Evolutionary conservation across 1,140 invertebrate species (phyloP).

Genomic region (Arctopsyche grandis): DNA sequence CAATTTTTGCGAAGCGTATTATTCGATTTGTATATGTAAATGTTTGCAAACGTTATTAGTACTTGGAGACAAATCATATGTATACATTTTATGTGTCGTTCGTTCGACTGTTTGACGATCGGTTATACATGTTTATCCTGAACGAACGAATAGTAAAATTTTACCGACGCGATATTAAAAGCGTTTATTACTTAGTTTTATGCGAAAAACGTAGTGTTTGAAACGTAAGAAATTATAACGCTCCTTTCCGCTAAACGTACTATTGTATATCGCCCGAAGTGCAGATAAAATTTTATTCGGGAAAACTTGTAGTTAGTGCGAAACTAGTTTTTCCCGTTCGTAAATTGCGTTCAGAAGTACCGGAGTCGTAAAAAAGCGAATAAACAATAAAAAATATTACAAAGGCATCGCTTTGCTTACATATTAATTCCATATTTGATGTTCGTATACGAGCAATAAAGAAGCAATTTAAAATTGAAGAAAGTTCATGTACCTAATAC

Average conservation of each 20-base stretch:
- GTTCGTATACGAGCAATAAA: too few relatives aligned
- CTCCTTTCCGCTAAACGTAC: neutral
- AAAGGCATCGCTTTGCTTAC: too few relatives aligned
- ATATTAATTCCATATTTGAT: too few relatives aligned
- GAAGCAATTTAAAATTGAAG: too few relatives aligned
- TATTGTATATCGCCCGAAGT: neutral
- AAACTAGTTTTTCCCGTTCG: slow-evolving; percentile 10
- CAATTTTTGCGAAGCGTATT: too few relatives aligned
- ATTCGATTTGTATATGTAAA: too few relatives aligned
- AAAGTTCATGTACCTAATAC: too few relatives aligned
- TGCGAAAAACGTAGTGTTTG: neutral
- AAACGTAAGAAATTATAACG: slow-evolving; percentile 23
- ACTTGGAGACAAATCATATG: too few relatives aligned
- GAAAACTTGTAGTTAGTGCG: neutral
- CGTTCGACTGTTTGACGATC: slow-evolving; percentile 29
- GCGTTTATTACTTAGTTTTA: slow-evolving; percentile 33
- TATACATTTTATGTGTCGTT: neutral
- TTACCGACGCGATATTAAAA: slow-evolving; percentile 26
- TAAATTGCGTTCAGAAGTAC: neutral
- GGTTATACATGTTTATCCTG: slow-evolving; percentile 22
- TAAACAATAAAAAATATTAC: too few relatives aligned
- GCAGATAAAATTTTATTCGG: slow-evolving; percentile 22
- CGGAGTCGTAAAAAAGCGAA: too few relatives aligned
- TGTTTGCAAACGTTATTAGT: too few relatives aligned
- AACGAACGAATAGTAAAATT: slow-evolving; percentile 19